phyloP scores from a whole-genome alignment of 2,888 invertebrate species.

The Choristoneura rosaceana region DNA sequence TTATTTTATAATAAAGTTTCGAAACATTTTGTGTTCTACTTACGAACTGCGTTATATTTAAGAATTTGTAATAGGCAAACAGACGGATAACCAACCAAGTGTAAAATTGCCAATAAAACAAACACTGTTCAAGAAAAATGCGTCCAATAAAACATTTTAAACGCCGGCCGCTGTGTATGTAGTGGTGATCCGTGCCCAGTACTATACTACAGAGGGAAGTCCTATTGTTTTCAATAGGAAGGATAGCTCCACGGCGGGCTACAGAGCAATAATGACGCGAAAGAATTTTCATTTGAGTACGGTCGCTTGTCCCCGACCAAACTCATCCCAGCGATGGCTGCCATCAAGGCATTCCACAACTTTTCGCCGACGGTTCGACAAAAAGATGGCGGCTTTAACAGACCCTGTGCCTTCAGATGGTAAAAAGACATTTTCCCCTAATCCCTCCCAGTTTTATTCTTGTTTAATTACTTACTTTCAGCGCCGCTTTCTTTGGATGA shows the following conservation, averaged over 20 bases:
- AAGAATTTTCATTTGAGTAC: slow-evolving; percentile 80
- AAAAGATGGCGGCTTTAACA: slow-evolving; percentile 60
- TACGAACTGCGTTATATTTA: not conserved
- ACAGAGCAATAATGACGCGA: slow-evolving; percentile 74
- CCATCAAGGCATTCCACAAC: slow-evolving; percentile 77
- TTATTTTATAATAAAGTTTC: not conserved
- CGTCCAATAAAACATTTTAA: slow-evolving; percentile 30
- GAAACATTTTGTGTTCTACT: not conserved
- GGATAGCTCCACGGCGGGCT: slow-evolving; percentile 55
- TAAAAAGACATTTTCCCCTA: slow-evolving; percentile 32
- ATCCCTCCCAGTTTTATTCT: slow-evolving; percentile 24
- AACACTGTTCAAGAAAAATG: slow-evolving; percentile 19
- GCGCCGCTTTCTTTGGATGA: not conserved
- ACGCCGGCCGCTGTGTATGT: not conserved
- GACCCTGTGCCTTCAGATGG: slow-evolving; percentile 48
- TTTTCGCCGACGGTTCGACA: slow-evolving; percentile 68
- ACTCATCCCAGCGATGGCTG: slow-evolving; percentile 59
- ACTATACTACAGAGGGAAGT: slow-evolving; percentile 10
- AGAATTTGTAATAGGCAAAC: not conserved
- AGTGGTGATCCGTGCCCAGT: slow-evolving; percentile 3
- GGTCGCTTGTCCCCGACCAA: slow-evolving; percentile 58
- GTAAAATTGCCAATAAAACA: slow-evolving; percentile 18
- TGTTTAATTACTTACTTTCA: slow-evolving; percentile 30
- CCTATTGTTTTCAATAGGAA: slow-evolving; percentile 50
- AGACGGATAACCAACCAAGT: not conserved